Percentiles rank a stretch among this genome's conserved stretches.
These are phyloP conservation scores for Ormyrus nitidulus DNA, from an alignment of 2,888 invertebrate species.

Conservation along the genomic window DNA sequence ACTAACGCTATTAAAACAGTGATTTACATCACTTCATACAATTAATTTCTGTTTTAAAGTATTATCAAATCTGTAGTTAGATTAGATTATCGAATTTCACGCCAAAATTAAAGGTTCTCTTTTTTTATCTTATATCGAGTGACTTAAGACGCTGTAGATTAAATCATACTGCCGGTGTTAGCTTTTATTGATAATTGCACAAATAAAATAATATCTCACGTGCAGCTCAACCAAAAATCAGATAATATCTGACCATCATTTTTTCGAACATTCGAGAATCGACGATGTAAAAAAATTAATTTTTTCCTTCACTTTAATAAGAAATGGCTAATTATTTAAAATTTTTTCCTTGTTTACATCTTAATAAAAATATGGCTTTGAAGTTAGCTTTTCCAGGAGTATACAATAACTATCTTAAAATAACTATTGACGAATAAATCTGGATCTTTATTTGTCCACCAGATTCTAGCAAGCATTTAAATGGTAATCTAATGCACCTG, in stretches of 20 bases:
- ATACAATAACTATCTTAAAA: too few relatives aligned
- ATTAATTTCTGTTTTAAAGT: background rate
- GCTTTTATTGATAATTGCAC: conserved; percentile 27
- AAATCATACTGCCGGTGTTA: conserved; percentile 19
- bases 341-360: too few relatives aligned
- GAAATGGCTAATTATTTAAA: too few relatives aligned
- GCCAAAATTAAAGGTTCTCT: conserved; percentile 8
- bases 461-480: too few relatives aligned
- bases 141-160: conserved; percentile 16
- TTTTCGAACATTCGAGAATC: conserved; percentile 14
- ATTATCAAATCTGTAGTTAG: background rate
- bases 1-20: too few relatives aligned
- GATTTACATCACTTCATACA: background rate
- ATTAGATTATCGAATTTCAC: conserved; percentile 29
- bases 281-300: too few relatives aligned
- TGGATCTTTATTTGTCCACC: too few relatives aligned
- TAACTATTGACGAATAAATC: too few relatives aligned
- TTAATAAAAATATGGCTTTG: too few relatives aligned
- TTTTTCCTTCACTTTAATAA: too few relatives aligned
- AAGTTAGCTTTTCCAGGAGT: too few relatives aligned
- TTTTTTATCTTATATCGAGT: conserved; percentile 21
- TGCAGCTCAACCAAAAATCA: conserved; percentile 2
- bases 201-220: conserved; percentile 16
- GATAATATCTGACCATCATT: background rate
- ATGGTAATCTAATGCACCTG: too few relatives aligned